A percentile compares a stretch with the other conserved stretches of the same genome.
Evolutionary conservation across 2,113 vertebrate genomes (phyloP).

Genomic region (Protobothrops mucrosquamatus): DNA sequence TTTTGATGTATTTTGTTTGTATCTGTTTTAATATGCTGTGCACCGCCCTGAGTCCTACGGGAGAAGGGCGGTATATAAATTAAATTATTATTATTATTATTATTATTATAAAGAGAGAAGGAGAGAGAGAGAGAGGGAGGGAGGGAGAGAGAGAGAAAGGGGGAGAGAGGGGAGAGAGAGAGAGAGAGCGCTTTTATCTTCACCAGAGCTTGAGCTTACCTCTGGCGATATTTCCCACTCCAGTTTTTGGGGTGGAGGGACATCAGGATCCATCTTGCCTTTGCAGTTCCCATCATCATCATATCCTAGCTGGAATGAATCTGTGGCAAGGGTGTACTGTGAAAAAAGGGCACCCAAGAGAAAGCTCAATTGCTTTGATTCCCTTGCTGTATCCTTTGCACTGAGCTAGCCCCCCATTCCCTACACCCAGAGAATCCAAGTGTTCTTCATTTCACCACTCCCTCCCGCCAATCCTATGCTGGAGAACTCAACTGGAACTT

Average conservation of each 20-base stretch:
- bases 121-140: too few species aligned
- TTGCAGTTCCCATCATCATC: constrained; percentile 64
- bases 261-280: constrained; percentile 38
- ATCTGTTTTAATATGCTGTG: too few species aligned
- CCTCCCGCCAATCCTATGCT: background rate
- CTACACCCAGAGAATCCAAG: background rate
- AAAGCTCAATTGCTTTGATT: background rate
- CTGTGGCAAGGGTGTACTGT: constrained; percentile 66
- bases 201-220: constrained; percentile 37
- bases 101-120: too few species aligned
- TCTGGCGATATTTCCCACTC: constrained; percentile 69
- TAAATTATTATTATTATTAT: too few species aligned
- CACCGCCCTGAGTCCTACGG: too few species aligned
- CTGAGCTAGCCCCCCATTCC: background rate
- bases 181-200: background rate
- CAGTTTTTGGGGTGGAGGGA: constrained; percentile 62
- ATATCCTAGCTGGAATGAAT: constrained; percentile 68
- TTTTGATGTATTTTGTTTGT: too few species aligned
- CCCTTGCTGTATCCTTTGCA: background rate
- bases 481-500: constrained; percentile 7
- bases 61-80: too few species aligned
- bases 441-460: background rate
- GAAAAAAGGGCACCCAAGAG: background rate
- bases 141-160: too few species aligned
- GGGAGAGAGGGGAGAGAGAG: too few species aligned